Percentiles rank a stretch among this genome's conserved stretches.
phyloP scores from a whole-genome alignment of 2,888 invertebrate species.

The Tillus elongatus region DNA sequence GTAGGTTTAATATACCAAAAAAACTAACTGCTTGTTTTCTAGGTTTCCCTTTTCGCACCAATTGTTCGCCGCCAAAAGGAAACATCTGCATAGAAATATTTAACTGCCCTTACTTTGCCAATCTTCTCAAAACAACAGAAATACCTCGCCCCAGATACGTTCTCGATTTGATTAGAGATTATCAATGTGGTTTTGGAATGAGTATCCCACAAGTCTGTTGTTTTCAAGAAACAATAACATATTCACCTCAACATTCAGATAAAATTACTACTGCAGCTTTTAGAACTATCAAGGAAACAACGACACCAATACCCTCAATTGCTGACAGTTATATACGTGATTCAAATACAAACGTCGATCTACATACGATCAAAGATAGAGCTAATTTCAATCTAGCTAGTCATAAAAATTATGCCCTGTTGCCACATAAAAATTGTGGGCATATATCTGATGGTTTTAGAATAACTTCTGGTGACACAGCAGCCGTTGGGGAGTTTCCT shows the following conservation, averaged over 20 bases:
- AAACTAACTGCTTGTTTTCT: too few species aligned
- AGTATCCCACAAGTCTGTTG: constrained; percentile 50
- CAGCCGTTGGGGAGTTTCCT: constrained; percentile 56
- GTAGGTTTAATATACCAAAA: too few species aligned
- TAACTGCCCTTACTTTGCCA: constrained; percentile 31
- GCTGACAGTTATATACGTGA: too few species aligned
- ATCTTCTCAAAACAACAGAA: constrained; percentile 27
- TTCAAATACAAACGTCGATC: too few species aligned
- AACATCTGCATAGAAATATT: constrained; percentile 30
- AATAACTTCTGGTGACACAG: constrained; percentile 53
- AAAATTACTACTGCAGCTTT: too few species aligned
- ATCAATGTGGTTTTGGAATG: constrained; percentile 42
- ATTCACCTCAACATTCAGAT: too few species aligned
- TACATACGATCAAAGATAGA: constrained; percentile 2
- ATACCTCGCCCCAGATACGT: constrained; percentile 30
- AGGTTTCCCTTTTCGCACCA: too few species aligned
- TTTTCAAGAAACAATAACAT: too few species aligned
- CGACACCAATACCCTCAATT: too few species aligned
- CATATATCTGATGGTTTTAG: constrained; percentile 43
- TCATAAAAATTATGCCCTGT: constrained; percentile 38
- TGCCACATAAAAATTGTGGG: constrained; percentile 49
- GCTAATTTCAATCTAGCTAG: constrained; percentile 27
- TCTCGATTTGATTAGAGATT: constrained; percentile 25
- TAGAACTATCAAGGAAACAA: constrained; percentile 11
- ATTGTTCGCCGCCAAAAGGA: constrained; percentile 23